These are phyloP conservation scores for Lepas anatifera DNA, from an alignment of 2,888 invertebrate genomes.

Conservation along the genomic window DNA sequence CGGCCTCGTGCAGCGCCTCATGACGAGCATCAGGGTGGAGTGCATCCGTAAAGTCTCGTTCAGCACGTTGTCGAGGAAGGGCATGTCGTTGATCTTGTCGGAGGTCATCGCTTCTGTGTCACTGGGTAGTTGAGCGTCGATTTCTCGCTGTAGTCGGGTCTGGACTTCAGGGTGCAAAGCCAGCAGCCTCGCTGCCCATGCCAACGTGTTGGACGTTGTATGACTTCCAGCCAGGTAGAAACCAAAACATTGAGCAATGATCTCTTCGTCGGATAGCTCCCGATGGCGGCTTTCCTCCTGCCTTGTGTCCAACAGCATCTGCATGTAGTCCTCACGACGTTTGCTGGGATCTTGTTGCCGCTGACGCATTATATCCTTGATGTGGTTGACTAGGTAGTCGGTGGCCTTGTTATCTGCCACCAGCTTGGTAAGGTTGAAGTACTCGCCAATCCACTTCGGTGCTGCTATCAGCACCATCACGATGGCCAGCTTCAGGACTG, in stretches of 20 bases:
- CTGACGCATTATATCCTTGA: constrained; percentile 27
- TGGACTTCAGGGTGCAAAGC: constrained; percentile 25
- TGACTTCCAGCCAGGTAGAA: constrained; percentile 43
- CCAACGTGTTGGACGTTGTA: constrained; percentile 40
- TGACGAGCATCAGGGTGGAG: constrained; percentile 27
- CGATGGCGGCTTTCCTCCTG: background rate
- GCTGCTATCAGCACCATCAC: constrained; percentile 29
- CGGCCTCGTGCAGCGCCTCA: background rate
- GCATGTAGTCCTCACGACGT: constrained; percentile 32
- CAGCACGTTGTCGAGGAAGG: constrained; percentile 37
- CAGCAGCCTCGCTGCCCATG: constrained; percentile 31
- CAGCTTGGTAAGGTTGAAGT: constrained; percentile 27
- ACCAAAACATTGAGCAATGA: constrained; percentile 35
- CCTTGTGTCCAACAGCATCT: constrained; percentile 33
- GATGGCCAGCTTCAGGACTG: constrained; percentile 27
- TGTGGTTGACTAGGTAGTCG: constrained; percentile 28
- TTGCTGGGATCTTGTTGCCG: constrained; percentile 24
- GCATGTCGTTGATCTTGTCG: constrained; percentile 31
- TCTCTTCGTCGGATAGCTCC: constrained; percentile 30
- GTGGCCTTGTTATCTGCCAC: constrained; percentile 30
- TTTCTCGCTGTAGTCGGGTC: constrained; percentile 21
- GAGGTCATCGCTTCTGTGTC: constrained; percentile 27
- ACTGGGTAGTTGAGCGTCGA: constrained; percentile 6
- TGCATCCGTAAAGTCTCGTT: constrained; percentile 36
- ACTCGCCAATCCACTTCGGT: constrained; percentile 26